Evolutionary conservation across 2,797 vertebrate genomes (phyloP).

Genomic region (Danio kyathit): DNA sequence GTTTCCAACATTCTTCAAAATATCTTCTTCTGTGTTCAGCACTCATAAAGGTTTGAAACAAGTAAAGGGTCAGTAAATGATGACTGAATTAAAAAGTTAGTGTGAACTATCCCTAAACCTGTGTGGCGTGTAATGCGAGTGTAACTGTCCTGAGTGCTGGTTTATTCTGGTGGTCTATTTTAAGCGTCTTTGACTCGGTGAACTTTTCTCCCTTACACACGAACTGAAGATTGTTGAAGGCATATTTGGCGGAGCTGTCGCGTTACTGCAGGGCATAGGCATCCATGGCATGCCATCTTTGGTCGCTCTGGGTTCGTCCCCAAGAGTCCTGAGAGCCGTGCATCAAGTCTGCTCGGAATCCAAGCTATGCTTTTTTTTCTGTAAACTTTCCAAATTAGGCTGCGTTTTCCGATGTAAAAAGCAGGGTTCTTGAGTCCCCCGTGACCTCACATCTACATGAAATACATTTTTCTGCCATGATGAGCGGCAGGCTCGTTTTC

Average conservation of each 20-base stretch:
- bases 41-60: no score
- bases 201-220: constrained; percentile 2
- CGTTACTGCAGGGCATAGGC: constrained; percentile 66
- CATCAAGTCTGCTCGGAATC: constrained; percentile 78
- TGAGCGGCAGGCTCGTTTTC: constrained; percentile 78
- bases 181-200: constrained; percentile 18
- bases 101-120: no score
- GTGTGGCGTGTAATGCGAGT: no score
- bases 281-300: constrained; percentile 71
- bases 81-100: no score
- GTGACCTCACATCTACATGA: constrained; percentile 75
- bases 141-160: not conserved
- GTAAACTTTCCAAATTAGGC: constrained; percentile 97
- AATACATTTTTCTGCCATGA: constrained; percentile 80
- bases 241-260: constrained; percentile 55
- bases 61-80: no score
- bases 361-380: constrained; percentile 83
- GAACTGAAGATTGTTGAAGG: constrained; percentile 49
- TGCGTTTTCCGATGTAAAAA: constrained; percentile 82
- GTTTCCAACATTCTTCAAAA: no score
- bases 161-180: constrained; percentile 14
- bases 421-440: constrained; percentile 79
- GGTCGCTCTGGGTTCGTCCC: constrained; percentile 66
- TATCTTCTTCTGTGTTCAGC: no score
- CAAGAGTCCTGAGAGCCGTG: constrained; percentile 68